These are phyloP conservation scores for Cromileptes altivelis DNA, from an alignment of 2,113 vertebrate species.

Conservation along the genomic window DNA sequence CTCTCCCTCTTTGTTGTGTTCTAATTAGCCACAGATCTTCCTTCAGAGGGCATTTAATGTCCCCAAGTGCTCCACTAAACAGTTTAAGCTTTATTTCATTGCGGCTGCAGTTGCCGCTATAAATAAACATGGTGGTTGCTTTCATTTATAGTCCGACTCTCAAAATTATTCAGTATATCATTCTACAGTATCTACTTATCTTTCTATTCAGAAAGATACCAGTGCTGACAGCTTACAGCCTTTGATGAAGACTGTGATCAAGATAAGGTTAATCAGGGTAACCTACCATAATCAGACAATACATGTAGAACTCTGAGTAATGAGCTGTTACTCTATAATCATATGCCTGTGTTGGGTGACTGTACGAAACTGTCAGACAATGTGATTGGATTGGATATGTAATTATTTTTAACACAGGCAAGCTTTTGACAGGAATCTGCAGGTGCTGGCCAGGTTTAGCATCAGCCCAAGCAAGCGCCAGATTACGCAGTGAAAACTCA, in stretches of 20 bases:
- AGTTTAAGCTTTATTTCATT: not conserved
- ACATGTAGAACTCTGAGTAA: conserved; percentile 8
- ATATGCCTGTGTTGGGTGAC: conserved; percentile 7
- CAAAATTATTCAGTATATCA: not conserved
- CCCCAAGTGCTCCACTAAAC: not conserved
- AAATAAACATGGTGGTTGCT: not conserved
- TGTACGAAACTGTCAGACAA: conserved; percentile 13
- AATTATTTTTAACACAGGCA: conserved; percentile 3
- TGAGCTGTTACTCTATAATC: conserved; percentile 5
- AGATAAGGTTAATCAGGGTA: not conserved
- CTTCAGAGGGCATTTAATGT: not conserved
- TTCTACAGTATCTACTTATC: not conserved
- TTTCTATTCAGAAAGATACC: not conserved
- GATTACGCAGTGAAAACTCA: not conserved
- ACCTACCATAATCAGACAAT: not conserved
- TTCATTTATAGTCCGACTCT: not conserved
- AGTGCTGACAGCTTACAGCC: not conserved
- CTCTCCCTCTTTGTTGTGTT: not conserved
- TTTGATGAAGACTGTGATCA: conserved; percentile 7
- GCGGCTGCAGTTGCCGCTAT: not conserved
- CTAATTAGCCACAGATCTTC: not conserved
- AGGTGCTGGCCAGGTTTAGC: conserved; percentile 34
- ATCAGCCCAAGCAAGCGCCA: not conserved
- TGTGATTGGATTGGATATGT: conserved; percentile 22
- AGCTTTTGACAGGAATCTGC: conserved; percentile 25